Conservation (phyloP, 2,888 invertebrate species). For the Macaria notata region DNA sequence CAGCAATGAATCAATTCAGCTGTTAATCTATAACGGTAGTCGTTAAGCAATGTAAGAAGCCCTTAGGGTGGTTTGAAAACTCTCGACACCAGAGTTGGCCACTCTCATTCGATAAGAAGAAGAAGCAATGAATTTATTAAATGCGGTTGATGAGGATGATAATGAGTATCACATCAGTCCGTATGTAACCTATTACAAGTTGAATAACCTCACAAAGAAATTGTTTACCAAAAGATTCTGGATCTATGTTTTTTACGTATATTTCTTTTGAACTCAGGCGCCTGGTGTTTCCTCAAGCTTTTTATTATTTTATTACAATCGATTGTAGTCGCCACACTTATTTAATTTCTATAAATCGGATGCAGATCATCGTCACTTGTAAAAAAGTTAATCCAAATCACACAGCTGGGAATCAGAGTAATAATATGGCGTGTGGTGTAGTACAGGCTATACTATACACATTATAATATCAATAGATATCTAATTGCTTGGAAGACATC, state of each 20-base stretch:
- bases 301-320: constrained; percentile 14
- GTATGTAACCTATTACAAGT: too few relatives aligned
- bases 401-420: constrained; percentile 46
- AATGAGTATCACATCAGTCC: too few relatives aligned
- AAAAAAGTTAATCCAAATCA: constrained; percentile 74
- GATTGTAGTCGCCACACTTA: constrained; percentile 32
- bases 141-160: too few relatives aligned
- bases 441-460: constrained; percentile 3
- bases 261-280: constrained; percentile 32
- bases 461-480: too few relatives aligned
- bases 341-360: constrained; percentile 55
- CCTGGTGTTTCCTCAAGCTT: constrained; percentile 22
- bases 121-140: too few relatives aligned
- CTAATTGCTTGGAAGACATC: too few relatives aligned
- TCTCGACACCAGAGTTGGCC: too few relatives aligned
- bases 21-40: too few relatives aligned
- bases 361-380: constrained; percentile 52
- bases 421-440: constrained; percentile 32
- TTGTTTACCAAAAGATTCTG: constrained; percentile 15
- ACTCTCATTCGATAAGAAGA: too few relatives aligned
- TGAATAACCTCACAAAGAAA: neutral
- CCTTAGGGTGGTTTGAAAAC: too few relatives aligned
- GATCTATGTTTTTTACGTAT: constrained; percentile 1
- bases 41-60: too few relatives aligned
- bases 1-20: too few relatives aligned